Evolutionary conservation across 1,140 invertebrate species (phyloP), one percentile per base, ranked within the genome.

Genomic region (Hylaeus anthracinus): DNA sequence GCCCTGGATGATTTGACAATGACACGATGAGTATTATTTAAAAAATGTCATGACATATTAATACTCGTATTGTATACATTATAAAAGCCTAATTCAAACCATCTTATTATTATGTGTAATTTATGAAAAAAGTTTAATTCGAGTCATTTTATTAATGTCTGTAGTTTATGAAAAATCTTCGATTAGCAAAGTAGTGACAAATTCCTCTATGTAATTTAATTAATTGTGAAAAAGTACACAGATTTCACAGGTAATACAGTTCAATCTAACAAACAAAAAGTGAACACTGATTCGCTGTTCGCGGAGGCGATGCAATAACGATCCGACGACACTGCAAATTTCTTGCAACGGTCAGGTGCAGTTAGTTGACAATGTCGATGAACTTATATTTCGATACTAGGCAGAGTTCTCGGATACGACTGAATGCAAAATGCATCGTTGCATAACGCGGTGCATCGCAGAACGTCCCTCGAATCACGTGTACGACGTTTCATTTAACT

Each of bases 351-450:
- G 76, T 88, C 86, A 85, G 81, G 70, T 82, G 78, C 56, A 79
- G 60, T 78, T 67, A 37, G 53, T 43, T 43, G 41, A 65, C 71
- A 15, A 81, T 88, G 88, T 88, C 88, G 81, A 88, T 89, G 87
- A 88, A 88, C 86, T 79, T 88, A 70, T 76, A 64, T 14, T 8
- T 53, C 63, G 55, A 78, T 72, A 79, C 66, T 73, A 70, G 67
- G 82, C 86, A 73, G 71, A 70, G 63, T 79, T 81, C 79, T 72
- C 74, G 83, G 77, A 72, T 66, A 70, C 82, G 65, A 78, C 78
- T 80, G 74, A 88, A 88, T 84, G 83, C 80, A 86, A 89, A 88
- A 79, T 82, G 75, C 72, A 73, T 80, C 67, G 83, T 89, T 88
- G 87, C 86, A 85, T 84, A 88, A 88, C 81, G 69, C 58, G 63